Percentiles rank a stretch among this genome's conserved stretches.
Evolutionary conservation across 64 coral and sea anemone genomes (phyloP).

Genomic region (Actinia tenebrosa): DNA sequence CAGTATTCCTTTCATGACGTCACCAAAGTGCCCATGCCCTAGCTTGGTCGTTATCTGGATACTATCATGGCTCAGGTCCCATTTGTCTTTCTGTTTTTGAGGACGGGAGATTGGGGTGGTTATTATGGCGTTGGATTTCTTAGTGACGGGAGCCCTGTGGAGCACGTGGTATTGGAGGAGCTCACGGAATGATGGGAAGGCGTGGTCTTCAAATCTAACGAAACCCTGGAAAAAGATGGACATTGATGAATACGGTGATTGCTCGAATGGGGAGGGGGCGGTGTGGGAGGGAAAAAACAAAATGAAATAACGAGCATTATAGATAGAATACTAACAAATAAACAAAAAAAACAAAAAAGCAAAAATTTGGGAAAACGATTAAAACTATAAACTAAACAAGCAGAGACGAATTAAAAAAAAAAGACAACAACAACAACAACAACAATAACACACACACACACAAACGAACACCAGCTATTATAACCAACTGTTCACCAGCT

Average conservation of each 20-base stretch:
- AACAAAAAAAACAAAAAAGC: no score
- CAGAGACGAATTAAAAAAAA: not conserved
- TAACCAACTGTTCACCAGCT: no score
- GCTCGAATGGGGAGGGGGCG: no score
- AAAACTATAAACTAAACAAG: no score
- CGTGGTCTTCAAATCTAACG: slow-evolving; percentile 85
- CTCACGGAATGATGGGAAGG: slow-evolving; percentile 66
- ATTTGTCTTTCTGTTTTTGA: slow-evolving; percentile 45
- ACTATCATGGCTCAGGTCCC: slow-evolving; percentile 67
- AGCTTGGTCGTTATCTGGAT: slow-evolving; percentile 49
- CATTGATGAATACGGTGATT: not conserved
- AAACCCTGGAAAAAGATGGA: slow-evolving; percentile 23
- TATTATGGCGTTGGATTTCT: slow-evolving; percentile 73
- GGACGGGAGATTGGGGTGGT: slow-evolving; percentile 23
- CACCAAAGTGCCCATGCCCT: slow-evolving; percentile 93
- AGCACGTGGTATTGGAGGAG: slow-evolving; percentile 72
- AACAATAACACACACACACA: no score
- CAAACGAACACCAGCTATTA: no score
- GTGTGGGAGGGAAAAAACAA: no score
- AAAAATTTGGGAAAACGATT: not conserved
- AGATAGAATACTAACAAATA: no score
- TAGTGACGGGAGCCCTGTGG: slow-evolving; percentile 54
- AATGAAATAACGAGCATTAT: no score
- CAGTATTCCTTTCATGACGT: slow-evolving; percentile 83
- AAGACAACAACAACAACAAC: no score